These are phyloP conservation scores for Acromyrmex charruanus DNA, from an alignment of 1,140 invertebrate species.

Conservation along the genomic window DNA sequence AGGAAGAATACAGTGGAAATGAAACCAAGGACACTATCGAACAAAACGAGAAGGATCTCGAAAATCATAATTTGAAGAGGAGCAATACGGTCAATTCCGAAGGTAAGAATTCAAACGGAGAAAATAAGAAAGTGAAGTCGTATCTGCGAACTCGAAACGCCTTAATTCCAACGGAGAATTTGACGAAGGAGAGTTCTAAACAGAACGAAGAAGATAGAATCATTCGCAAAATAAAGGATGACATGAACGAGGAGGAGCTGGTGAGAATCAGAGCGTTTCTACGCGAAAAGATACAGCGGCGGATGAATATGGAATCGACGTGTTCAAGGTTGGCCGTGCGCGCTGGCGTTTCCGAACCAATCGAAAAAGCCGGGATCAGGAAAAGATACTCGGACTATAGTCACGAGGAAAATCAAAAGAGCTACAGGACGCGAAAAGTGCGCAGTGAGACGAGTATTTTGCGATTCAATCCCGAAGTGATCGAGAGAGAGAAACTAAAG, in stretches of 20 bases:
- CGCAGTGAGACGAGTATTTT: constrained; percentile 79
- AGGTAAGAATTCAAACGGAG: constrained; percentile 16
- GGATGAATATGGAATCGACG: constrained; percentile 75
- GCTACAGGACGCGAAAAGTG: constrained; percentile 78
- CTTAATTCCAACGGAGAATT: neutral
- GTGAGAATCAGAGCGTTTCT: constrained; percentile 75
- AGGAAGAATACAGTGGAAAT: constrained; percentile 26
- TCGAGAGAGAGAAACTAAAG: constrained; percentile 50
- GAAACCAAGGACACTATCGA: neutral
- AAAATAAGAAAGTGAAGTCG: neutral
- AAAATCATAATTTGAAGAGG: neutral
- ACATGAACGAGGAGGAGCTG: constrained; percentile 68
- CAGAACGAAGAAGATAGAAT: neutral
- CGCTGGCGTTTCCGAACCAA: neutral
- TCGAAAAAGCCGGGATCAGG: constrained; percentile 53
- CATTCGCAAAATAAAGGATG: constrained; percentile 33
- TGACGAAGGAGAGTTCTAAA: neutral
- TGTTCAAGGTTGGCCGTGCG: constrained; percentile 27
- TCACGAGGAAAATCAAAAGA: constrained; percentile 36
- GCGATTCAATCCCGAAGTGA: constrained; percentile 66
- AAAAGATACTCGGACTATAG: constrained; percentile 72
- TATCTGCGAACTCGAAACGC: neutral
- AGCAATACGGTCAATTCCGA: neutral
- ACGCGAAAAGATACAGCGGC: constrained; percentile 73
- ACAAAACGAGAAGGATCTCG: neutral